Conservation (phyloP, 2,888 invertebrate genomes). For the Ariolimax columbianus region DNA sequence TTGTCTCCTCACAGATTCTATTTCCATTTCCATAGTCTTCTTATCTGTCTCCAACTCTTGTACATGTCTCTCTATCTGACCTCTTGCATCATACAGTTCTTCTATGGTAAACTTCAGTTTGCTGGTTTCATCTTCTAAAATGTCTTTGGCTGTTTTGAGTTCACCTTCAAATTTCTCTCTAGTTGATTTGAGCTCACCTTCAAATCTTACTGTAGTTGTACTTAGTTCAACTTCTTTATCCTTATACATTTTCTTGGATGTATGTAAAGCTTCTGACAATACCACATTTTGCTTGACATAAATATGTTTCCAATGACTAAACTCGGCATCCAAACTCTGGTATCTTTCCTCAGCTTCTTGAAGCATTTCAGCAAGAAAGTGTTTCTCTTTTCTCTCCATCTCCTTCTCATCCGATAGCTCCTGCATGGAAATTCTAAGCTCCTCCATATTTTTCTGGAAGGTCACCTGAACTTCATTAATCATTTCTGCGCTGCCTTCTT, state of each 20-base stretch:
- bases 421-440: conserved; percentile 44
- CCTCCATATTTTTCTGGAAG: conserved; percentile 47
- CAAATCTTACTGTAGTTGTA: too few species aligned
- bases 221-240: conserved; percentile 32
- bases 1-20: conserved; percentile 27
- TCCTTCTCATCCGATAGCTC: conserved; percentile 46
- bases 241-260: conserved; percentile 39
- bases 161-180: conserved; percentile 38
- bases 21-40: conserved; percentile 2
- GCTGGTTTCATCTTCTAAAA: conserved; percentile 10
- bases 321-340: conserved; percentile 41
- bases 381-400: conserved; percentile 46
- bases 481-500: conserved; percentile 47
- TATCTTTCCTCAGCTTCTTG: conserved; percentile 44
- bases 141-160: not conserved
- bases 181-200: not conserved
- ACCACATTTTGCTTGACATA: conserved; percentile 17
- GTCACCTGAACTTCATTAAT: conserved; percentile 47
- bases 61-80: not conserved
- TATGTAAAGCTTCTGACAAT: conserved; percentile 25
- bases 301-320: conserved; percentile 26
- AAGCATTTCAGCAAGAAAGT: conserved; percentile 36
- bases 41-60: conserved; percentile 27
- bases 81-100: conserved; percentile 7
- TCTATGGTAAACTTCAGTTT: conserved; percentile 6